Base-by-base conservation (phyloP, 92 coral and sea anemone genomes). In the Blastomussa wellsi region DNA sequence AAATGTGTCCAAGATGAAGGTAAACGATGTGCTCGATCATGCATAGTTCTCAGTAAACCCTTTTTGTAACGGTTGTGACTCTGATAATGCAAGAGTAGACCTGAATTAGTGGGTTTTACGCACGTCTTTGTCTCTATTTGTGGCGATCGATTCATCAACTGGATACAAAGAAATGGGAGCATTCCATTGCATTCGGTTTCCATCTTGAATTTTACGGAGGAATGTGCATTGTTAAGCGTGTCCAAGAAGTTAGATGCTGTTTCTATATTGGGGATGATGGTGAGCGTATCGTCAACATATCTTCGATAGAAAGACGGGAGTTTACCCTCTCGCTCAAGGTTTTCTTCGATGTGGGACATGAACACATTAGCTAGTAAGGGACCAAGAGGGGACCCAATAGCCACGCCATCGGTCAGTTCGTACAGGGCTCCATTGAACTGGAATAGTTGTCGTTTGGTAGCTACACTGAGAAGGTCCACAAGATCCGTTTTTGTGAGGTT, bases 151-250 rank as follows among this genome's bases (percentile, higher is more conserved):
- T 44, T 44, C 49, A 44, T n/a, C n/a, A n/a, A n/a, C n/a, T n/a
- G n/a, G n/a, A n/a, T n/a, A n/a, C n/a, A n/a, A n/a, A n/a, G n/a
- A 11, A 44, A 44, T 44, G 49, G 49, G 49, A 44, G 49, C 49
- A 44, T 44, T 44, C 49, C 49, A 44, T 44, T 44, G 49, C 49
- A 44, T 44, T 77, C 76, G 62, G 62, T 51, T 78, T 86, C 89
- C 89, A 78, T 78, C 41, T 72, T 68, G 72, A 86, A 86, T 22
- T 78, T 86, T 31, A 86, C 77, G 72, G 78, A 77, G 41, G 89
- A n/a, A n/a, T n/a, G n/a, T n/a, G n/a, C n/a, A n/a, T n/a, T n/a
- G n/a, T n/a, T n/a, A n/a, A n/a, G n/a, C n/a, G n/a, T n/a, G n/a
- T n/a, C n/a, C n/a, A n/a, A n/a, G n/a, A n/a, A n/a, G n/a, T n/a